These are phyloP conservation scores for Turritopsis dohrnii DNA, from an alignment of 30 jellyfish, hydroid and myxozoan genomes.

Conservation along the genomic window DNA sequence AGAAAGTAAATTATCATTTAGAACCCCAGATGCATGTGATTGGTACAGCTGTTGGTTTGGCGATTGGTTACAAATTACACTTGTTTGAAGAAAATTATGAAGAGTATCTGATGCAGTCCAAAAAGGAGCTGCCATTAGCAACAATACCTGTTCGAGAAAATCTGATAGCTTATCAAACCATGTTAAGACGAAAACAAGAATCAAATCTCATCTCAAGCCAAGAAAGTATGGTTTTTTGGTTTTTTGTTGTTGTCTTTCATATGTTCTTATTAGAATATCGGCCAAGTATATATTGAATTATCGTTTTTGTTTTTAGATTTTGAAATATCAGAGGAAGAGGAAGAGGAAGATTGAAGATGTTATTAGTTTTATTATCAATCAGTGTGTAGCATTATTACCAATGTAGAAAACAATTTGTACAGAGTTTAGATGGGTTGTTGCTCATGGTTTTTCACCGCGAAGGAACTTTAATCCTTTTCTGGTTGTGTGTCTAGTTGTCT, in stretches of 20 bases:
- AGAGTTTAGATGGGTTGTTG: background rate
- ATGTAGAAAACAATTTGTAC: background rate
- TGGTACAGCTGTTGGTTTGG: slow-evolving; percentile 44
- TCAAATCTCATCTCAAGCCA: background rate
- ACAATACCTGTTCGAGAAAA: background rate
- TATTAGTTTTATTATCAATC: background rate
- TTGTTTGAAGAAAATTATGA: slow-evolving; percentile 45
- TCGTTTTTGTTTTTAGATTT: background rate
- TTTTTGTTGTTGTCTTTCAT: background rate
- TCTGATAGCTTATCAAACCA: background rate
- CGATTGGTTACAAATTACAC: slow-evolving; percentile 38
- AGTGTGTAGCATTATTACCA: background rate
- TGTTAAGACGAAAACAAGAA: slow-evolving; percentile 4
- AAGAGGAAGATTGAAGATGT: background rate
- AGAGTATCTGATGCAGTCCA: slow-evolving; percentile 32
- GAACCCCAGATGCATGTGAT: slow-evolving; percentile 50
- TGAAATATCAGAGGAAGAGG: background rate
- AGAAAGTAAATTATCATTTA: background rate
- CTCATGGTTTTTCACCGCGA: background rate
- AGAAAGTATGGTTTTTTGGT: background rate
- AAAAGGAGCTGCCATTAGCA: background rate
- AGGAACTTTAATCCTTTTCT: no score
- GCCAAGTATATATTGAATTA: no score
- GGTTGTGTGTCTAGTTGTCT: no score
- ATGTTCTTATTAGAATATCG: background rate